Evolutionary conservation across 2,888 invertebrate genomes (phyloP).

Genomic region (Microplitis manilae): DNA sequence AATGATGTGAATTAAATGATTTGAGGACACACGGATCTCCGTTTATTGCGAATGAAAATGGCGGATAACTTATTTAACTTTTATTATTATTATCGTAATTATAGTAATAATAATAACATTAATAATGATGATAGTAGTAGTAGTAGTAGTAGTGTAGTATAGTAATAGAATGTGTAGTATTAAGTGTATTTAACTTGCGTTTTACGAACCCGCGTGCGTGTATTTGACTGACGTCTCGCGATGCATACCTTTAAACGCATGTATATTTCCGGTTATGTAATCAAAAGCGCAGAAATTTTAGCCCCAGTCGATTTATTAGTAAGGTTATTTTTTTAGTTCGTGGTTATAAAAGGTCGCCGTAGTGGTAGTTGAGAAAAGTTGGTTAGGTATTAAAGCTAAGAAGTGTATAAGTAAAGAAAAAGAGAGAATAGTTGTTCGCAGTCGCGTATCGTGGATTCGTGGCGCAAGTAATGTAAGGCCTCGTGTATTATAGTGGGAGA

Average conservation of each 20-base stretch:
- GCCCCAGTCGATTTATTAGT: background rate
- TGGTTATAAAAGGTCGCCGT: constrained; percentile 1
- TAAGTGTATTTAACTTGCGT: background rate
- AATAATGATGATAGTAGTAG: background rate
- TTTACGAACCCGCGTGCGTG: constrained; percentile 12
- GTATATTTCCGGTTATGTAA: constrained; percentile 27
- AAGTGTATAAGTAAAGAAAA: constrained; percentile 18
- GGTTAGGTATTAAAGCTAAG: constrained; percentile 1
- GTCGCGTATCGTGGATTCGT: constrained; percentile 16
- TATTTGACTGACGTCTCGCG: constrained; percentile 15
- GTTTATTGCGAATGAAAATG: background rate
- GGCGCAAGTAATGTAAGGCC: constrained; percentile 24
- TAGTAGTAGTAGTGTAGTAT: background rate
- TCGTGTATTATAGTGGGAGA: constrained; percentile 41
- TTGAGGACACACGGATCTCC: background rate
- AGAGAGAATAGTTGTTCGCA: constrained; percentile 16
- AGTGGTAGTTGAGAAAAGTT: background rate
- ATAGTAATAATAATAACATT: background rate
- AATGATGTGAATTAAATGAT: background rate
- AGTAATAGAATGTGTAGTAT: background rate
- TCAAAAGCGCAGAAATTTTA: constrained; percentile 17
- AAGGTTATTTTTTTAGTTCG: background rate
- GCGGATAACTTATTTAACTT: background rate
- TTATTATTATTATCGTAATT: background rate
- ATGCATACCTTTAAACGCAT: constrained; percentile 17